Base-by-base conservation (phyloP, 2,888 invertebrate species). In the Piscicola geometra region DNA sequence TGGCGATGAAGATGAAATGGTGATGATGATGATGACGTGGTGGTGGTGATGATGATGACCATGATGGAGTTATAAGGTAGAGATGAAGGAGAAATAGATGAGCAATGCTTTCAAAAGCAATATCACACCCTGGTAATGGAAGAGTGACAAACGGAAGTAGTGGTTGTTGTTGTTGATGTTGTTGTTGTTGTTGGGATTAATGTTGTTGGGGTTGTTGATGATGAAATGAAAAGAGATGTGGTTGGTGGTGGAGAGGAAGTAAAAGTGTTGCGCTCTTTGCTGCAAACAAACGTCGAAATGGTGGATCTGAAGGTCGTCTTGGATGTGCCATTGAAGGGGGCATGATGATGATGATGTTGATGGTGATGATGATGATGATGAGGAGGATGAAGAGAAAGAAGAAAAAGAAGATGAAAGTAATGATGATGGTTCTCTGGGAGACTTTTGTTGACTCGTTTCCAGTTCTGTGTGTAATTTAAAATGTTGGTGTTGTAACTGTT, bases 261-360 rank as follows among this genome's bases (percentile, higher is more conserved):
- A 25, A n/a, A 56, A 56, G 9, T 56, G 9, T 56, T 56, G 60
- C n/a, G 60, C 9, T 56, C 60, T 56, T 56, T 56, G 60, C n/a
- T 56, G 9, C 21, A 25, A 5, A n/a, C 60, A 56, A 5, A 3
- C 60, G 9, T 56, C 60, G n/a, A 56, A 56, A 56, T 56, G 60
- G 60, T 56, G 60, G 5, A 25, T 56, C n/a, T 25, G 21, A 18
- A n/a, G 9, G 5, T n/a, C 60, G n/a, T 56, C 60, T 56, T 25
- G 3, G 5, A 56, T 56, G 60, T 56, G 60, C 60, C 60, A 56
- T 56, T 56, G 60, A 5, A 56, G 25, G 25, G 60, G 25, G n/a
- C 60, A 56, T 18, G 60, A n/a, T 18, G n/a, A 56, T 18, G 60
- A 56, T 5, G 60, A 56, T 18, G 60, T 18, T 3, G 60, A 56